phyloP scores from a whole-genome alignment of 92 coral and sea anemone genomes.

The Micromussa lordhowensis region DNA sequence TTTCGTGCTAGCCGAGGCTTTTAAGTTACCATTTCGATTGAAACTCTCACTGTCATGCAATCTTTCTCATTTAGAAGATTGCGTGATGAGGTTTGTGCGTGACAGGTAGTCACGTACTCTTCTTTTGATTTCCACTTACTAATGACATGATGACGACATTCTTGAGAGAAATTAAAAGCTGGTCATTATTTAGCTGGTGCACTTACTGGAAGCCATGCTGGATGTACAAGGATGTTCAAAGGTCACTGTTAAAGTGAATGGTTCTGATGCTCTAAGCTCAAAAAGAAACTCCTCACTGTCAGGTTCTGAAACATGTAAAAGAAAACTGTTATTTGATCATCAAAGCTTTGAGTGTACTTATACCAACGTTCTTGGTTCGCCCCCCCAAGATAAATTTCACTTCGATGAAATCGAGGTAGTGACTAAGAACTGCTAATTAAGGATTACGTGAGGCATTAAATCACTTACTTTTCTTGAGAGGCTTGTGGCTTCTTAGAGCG shows the following conservation, averaged over 20 bases:
- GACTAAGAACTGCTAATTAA: not conserved
- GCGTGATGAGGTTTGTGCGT: not conserved
- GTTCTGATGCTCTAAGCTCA: slow-evolving; percentile 85
- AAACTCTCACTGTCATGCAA: no score
- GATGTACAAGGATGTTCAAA: slow-evolving; percentile 91
- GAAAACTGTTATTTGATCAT: not conserved
- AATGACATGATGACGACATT: no score
- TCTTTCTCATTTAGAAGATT: no score
- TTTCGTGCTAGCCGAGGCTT: no score
- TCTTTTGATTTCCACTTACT: not conserved
- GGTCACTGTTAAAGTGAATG: slow-evolving; percentile 87
- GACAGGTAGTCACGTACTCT: not conserved
- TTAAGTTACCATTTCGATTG: no score
- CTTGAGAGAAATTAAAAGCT: not conserved
- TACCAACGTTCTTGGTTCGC: not conserved
- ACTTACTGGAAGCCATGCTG: slow-evolving; percentile 94
- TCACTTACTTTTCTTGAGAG: slow-evolving; percentile 73
- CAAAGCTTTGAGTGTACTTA: not conserved
- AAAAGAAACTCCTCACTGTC: slow-evolving; percentile 71
- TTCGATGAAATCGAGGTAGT: not conserved
- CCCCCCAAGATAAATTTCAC: not conserved
- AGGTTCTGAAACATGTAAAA: slow-evolving; percentile 44
- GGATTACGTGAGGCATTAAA: not conserved
- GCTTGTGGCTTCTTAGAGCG: slow-evolving; percentile 77
- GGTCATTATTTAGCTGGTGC: not conserved